A percentile compares a stretch with the other conserved stretches of the same genome.
Conservation (phyloP, 2,797 vertebrate species). For the Alosa sapidissima region DNA sequence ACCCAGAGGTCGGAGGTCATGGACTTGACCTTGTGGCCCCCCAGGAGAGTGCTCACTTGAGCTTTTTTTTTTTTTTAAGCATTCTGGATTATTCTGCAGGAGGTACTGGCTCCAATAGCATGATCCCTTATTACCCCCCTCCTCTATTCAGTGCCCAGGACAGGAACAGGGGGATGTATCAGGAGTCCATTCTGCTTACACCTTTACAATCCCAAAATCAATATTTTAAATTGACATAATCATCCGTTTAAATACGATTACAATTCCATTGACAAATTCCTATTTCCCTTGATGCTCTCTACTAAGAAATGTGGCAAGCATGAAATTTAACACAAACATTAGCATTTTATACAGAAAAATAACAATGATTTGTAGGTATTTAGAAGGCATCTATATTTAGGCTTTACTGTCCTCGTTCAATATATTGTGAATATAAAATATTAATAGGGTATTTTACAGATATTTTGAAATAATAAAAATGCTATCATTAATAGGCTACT, state of each 20-base stretch:
- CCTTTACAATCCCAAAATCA: slow-evolving; percentile 64
- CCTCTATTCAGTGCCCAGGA: slow-evolving; percentile 51
- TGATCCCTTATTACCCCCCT: slow-evolving; percentile 70
- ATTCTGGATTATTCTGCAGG: slow-evolving; percentile 75
- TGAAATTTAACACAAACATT: slow-evolving; percentile 13
- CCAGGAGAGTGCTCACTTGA: slow-evolving; percentile 70
- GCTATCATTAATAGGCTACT: slow-evolving; percentile 73
- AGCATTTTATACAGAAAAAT: not conserved
- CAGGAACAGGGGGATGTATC: slow-evolving; percentile 43
- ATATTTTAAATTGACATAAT: slow-evolving; percentile 63
- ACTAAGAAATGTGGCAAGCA: not conserved
- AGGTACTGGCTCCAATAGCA: slow-evolving; percentile 63
- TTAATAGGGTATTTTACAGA: not conserved
- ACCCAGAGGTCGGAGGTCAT: slow-evolving; percentile 74
- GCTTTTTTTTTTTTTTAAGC: slow-evolving; percentile 63
- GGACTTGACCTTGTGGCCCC: slow-evolving; percentile 79
- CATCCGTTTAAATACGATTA: slow-evolving; percentile 64
- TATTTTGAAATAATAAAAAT: slow-evolving; percentile 28
- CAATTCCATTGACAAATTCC: slow-evolving; percentile 48
- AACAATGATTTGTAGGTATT: not conserved
- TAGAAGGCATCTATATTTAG: not conserved
- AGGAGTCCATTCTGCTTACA: slow-evolving; percentile 65
- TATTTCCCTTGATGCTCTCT: slow-evolving; percentile 2
- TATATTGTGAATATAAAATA: slow-evolving; percentile 1
- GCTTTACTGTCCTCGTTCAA: not conserved